Evolutionary conservation across 2,113 vertebrate species (phyloP).

Genomic region (Corythornis madagascariensis): DNA sequence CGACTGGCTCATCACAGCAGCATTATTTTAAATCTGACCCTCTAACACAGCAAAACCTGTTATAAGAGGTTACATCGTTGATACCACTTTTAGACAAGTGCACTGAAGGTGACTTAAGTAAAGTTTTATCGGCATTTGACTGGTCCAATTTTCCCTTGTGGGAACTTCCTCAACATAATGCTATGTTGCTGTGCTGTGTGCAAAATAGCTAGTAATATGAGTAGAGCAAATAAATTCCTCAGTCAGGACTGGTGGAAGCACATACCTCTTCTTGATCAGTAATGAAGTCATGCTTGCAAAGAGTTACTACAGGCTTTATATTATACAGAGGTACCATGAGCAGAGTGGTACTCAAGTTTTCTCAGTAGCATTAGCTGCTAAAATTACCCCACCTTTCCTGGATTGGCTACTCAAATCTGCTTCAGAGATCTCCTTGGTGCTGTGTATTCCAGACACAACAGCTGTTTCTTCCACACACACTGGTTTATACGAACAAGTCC

Average conservation of each 20-base stretch:
- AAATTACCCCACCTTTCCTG: neutral
- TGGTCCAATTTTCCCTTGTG: no score
- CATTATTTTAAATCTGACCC: neutral
- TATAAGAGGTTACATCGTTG: accelerated
- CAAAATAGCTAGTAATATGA: neutral
- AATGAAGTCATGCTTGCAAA: neutral
- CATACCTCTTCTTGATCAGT: neutral
- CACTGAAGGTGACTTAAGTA: neutral
- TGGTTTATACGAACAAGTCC: neutral
- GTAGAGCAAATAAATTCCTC: neutral
- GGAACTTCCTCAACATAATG: neutral
- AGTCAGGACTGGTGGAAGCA: neutral
- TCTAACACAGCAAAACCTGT: neutral
- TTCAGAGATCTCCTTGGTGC: neutral
- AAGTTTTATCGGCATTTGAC: neutral
- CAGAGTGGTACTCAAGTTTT: neutral
- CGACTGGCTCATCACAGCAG: neutral
- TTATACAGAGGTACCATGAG: accelerated
- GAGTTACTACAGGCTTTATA: neutral
- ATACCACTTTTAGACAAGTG: neutral
- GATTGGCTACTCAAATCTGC: neutral
- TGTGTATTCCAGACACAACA: accelerated
- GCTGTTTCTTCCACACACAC: neutral
- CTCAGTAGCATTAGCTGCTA: neutral
- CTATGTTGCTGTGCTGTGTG: neutral